Percentiles rank a stretch among this genome's conserved stretches.
Conservation (phyloP, 2,888 invertebrate species). For the Tetranychus piercei region DNA sequence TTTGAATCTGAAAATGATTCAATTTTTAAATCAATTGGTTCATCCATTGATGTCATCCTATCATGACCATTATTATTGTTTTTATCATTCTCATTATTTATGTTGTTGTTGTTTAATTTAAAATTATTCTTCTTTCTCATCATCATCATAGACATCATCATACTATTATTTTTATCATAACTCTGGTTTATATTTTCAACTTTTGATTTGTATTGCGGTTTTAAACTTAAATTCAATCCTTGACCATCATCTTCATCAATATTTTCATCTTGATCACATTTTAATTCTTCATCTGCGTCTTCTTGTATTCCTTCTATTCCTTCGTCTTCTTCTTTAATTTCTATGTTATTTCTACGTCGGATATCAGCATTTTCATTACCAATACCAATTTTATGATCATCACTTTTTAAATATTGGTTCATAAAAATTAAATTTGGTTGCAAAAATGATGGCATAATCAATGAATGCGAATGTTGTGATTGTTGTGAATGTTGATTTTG, state of each 20-base stretch:
- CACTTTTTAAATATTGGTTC: slow-evolving; percentile 8
- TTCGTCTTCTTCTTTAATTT: not conserved
- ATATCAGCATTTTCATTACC: not conserved
- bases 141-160: not conserved
- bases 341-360: not conserved
- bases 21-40: not conserved
- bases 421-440: slow-evolving; percentile 16
- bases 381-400: not conserved
- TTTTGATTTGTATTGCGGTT: not conserved
- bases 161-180: not conserved
- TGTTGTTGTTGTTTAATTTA: not conserved
- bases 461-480: not conserved
- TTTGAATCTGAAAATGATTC: not conserved
- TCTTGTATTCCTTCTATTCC: not conserved
- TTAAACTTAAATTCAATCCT: slow-evolving; percentile 4
- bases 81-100: not conserved
- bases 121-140: not conserved
- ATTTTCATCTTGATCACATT: slow-evolving; percentile 2
- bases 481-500: not conserved
- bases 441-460: slow-evolving; percentile 14
- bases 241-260: slow-evolving; percentile 3
- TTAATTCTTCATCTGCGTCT: slow-evolving; percentile 2
- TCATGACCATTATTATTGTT: not conserved
- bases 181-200: not conserved
- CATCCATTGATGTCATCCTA: not conserved